These are phyloP conservation scores for Aleiodes sp. DNA, from an alignment of 1,140 invertebrate genomes.

Conservation along the genomic window DNA sequence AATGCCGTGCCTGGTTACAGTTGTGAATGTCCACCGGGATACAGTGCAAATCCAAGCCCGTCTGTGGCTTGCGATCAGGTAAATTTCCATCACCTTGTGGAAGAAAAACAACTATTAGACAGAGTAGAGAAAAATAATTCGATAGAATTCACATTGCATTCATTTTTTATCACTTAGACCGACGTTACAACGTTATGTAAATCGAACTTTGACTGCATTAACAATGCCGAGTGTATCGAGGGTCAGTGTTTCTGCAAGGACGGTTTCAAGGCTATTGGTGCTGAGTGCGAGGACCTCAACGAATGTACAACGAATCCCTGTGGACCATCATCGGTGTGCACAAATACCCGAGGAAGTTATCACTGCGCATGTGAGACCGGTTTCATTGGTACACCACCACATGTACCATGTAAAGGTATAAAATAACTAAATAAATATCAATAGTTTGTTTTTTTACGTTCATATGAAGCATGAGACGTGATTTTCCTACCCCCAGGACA, in stretches of 20 bases:
- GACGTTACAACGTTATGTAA: slow-evolving; percentile 87
- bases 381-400: slow-evolving; percentile 83
- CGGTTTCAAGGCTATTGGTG: slow-evolving; percentile 83
- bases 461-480: slow-evolving; percentile 19
- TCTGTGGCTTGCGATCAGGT: slow-evolving; percentile 88
- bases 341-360: slow-evolving; percentile 85
- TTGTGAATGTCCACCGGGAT: slow-evolving; percentile 90
- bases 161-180: slow-evolving; percentile 66
- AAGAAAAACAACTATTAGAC: no score
- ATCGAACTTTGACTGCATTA: slow-evolving; percentile 90
- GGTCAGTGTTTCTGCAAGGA: slow-evolving; percentile 90
- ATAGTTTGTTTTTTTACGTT: slow-evolving; percentile 1
- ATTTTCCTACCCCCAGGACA: slow-evolving; percentile 13
- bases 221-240: slow-evolving; percentile 89
- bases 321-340: slow-evolving; percentile 82
- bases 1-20: slow-evolving; percentile 88
- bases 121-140: no score
- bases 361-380: slow-evolving; percentile 89
- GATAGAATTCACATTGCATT: no score
- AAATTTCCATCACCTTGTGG: no score
- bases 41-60: slow-evolving; percentile 80
- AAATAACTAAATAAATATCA: slow-evolving; percentile 24
- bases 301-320: slow-evolving; percentile 83
- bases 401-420: slow-evolving; percentile 79
- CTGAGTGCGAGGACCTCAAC: slow-evolving; percentile 82